phyloP scores from a whole-genome alignment of 1,140 invertebrate genomes.

The Chrysoperla carnea region DNA sequence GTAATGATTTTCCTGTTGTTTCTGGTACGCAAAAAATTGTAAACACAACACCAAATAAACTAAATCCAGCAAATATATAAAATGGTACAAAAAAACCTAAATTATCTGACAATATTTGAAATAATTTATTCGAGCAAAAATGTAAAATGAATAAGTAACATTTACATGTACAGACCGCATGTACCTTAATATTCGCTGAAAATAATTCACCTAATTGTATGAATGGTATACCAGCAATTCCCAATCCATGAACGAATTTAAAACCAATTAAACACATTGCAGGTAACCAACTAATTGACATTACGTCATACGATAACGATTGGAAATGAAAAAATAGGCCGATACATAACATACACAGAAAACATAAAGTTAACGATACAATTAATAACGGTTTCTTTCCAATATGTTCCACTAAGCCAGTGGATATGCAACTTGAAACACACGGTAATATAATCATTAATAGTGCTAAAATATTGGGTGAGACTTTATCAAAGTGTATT shows the following conservation, averaged over 20 bases:
- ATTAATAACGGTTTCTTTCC: conserved; percentile 26
- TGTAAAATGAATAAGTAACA: conserved; percentile 13
- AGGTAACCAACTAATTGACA: conserved; percentile 6
- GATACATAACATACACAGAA: conserved; percentile 7
- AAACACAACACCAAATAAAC: conserved; percentile 33
- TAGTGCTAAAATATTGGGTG: conserved; percentile 16
- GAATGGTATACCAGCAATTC: conserved; percentile 33
- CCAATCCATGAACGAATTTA: conserved; percentile 7
- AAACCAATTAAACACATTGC: conserved; percentile 7
- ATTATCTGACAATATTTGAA: conserved; percentile 21
- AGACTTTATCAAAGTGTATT: conserved; percentile 18
- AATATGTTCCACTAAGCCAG: conserved; percentile 19
- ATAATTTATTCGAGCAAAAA: conserved; percentile 45
- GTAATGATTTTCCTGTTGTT: conserved; percentile 51
- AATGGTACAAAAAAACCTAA: conserved; percentile 32
- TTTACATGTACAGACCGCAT: background rate
- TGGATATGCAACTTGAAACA: conserved; percentile 14
- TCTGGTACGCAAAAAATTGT: conserved; percentile 45
- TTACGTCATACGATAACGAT: conserved; percentile 2
- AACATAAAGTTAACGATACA: conserved; percentile 10
- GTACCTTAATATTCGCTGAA: conserved; percentile 30
- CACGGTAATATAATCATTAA: conserved; percentile 21
- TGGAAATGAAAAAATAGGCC: conserved; percentile 15
- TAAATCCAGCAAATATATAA: conserved; percentile 40
- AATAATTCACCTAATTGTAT: conserved; percentile 43